Percentiles rank a stretch among this genome's conserved stretches.
phyloP scores from a whole-genome alignment of 2,797 vertebrate species.

The Onychomys leucogaster region DNA sequence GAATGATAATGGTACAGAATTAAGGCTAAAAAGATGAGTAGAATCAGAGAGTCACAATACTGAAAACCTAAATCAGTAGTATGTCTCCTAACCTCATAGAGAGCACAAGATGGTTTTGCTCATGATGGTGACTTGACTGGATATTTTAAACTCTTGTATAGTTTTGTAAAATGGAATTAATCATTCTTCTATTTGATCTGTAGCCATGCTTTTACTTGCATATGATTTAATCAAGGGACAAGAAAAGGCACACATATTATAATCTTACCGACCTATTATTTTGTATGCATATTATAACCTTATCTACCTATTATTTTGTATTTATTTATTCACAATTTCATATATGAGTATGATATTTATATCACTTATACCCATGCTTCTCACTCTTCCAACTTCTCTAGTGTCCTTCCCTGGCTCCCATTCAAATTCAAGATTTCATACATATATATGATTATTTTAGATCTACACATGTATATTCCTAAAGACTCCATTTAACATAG shows the following conservation, averaged over 20 bases:
- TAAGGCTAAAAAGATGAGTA: neutral
- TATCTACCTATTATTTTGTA: neutral
- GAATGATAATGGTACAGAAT: neutral
- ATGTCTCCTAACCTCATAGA: neutral
- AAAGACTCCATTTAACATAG: neutral
- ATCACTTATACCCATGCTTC: neutral
- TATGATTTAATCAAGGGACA: slow-evolving; percentile 44
- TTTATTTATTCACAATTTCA: neutral
- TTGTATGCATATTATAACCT: neutral
- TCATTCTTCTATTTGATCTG: slow-evolving; percentile 38
- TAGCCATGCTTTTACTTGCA: slow-evolving; percentile 23
- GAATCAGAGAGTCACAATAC: neutral
- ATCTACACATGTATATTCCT: too few species aligned
- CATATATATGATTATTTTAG: neutral
- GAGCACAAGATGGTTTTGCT: neutral
- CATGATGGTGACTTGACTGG: neutral
- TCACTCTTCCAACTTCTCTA: neutral
- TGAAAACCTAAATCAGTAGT: neutral
- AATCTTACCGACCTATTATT: neutral
- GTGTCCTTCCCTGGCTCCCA: neutral
- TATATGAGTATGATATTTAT: neutral
- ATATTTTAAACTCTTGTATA: slow-evolving; percentile 9
- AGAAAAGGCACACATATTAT: neutral
- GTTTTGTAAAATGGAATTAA: slow-evolving; percentile 31
- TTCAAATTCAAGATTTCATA: neutral